Evolutionary conservation across 2,797 vertebrate species (phyloP).

Genomic region (Falco concolor): DNA sequence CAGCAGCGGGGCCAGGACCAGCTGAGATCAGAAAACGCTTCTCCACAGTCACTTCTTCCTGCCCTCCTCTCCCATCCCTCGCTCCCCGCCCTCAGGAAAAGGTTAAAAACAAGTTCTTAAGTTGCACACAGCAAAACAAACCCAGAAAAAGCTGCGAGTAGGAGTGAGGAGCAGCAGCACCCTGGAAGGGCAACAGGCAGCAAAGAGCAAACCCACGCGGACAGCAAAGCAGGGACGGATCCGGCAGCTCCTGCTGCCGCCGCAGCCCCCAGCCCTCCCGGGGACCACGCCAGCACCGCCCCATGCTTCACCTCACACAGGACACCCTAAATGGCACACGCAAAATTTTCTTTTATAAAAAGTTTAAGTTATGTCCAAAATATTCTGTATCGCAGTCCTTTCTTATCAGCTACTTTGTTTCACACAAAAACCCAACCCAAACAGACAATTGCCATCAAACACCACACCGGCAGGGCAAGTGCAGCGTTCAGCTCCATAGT

Average conservation of each 20-base stretch:
- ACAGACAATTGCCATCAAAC: rapidly evolving
- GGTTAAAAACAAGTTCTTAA: constrained; percentile 16
- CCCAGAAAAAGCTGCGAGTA: constrained; percentile 4
- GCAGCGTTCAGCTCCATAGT: rapidly evolving
- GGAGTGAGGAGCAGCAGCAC: constrained; percentile 19
- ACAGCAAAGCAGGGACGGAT: rapidly evolving
- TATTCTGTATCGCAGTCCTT: background rate
- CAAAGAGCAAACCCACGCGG: background rate
- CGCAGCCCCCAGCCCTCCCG: background rate
- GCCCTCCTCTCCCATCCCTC: background rate
- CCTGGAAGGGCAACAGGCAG: background rate
- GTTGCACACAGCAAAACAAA: background rate
- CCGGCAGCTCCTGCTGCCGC: background rate
- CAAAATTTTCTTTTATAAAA: background rate
- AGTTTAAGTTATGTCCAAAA: background rate
- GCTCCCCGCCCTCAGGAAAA: background rate
- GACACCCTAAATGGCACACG: rapidly evolving
- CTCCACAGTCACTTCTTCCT: background rate
- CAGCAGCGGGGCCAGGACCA: background rate
- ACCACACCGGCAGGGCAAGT: rapidly evolving
- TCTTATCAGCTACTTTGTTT: background rate
- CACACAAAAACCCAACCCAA: background rate
- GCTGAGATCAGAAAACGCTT: background rate
- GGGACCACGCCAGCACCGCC: background rate
- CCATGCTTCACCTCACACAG: rapidly evolving